Conservation (phyloP, 2,113 vertebrate species). For the Ochotona curzoniae region DNA sequence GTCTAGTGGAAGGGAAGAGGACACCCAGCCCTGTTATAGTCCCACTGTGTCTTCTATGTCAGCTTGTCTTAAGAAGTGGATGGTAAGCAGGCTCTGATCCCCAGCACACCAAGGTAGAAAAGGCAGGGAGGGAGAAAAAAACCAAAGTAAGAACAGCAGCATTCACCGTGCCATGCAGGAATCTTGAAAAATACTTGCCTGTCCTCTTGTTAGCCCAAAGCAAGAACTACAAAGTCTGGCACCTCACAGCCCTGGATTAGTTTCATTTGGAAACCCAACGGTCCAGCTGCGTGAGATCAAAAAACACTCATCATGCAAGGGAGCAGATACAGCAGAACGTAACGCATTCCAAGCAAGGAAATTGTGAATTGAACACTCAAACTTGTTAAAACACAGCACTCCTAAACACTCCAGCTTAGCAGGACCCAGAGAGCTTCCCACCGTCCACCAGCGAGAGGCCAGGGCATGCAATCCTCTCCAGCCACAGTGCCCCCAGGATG, state of each 20-base stretch:
- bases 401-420: not conserved
- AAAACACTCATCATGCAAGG: constrained; percentile 64
- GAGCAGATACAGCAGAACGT: not conserved
- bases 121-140: constrained; percentile 67
- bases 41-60: constrained; percentile 86
- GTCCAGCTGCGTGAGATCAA: not conserved
- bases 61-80: constrained; percentile 87
- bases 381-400: constrained; percentile 34
- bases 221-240: not conserved
- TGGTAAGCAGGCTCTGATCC: constrained; percentile 84
- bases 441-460: not conserved
- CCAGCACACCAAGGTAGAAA: constrained; percentile 82
- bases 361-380: not conserved
- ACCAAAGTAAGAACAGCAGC: constrained; percentile 80
- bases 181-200: constrained; percentile 40
- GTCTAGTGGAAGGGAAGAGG: constrained; percentile 86
- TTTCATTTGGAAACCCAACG: not conserved
- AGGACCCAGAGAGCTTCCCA: not conserved
- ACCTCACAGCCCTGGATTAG: not conserved
- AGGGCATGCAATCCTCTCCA: constrained; percentile 25
- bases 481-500: constrained; percentile 45
- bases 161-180: constrained; percentile 79
- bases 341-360: constrained; percentile 55
- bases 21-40: constrained; percentile 85
- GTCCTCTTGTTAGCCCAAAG: constrained; percentile 57